Base-by-base conservation (phyloP, 2,888 invertebrate species). In the Drosophila putrida region DNA sequence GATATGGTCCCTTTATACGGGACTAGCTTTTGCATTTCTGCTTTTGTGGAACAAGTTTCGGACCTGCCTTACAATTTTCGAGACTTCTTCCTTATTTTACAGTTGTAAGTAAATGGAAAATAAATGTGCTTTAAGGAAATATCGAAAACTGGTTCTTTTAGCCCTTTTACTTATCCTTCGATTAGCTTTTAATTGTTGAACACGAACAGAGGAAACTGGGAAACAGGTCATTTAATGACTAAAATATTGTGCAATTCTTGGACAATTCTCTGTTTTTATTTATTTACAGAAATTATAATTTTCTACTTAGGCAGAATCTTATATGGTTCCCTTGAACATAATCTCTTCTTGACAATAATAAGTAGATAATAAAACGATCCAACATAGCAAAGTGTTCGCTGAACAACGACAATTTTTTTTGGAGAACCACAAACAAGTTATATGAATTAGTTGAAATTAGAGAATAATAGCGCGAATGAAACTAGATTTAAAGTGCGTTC, bases 121-220 rank as follows among this genome's bases (percentile, higher is more conserved):
- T 38, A 13, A 3, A 11, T 35, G 11, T 35, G 33, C 13, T 38
- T 38, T 38, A 38, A 9, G 13, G 13, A 20, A 36, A 35, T 46
- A 60, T 49, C 43, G 15, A 39, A 15, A 75, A 78, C 78, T 58
- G 44, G 47, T 61, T 69, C 35, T n/a, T 25, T 46, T 4, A 50
- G 43, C 54, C 75, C 75, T 75, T 75, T 75, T 59, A 75, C 75
- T 71, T 75, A 66, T 65, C 15, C 51, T 50, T 53, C n/a, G 33
- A 39, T 35, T 4, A 33, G 38, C 31, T 47, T 28, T 31, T 47
- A 15, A 15, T 6, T 8, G 5, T 36, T 8, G 8, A 8, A 15
- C 4, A 8, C 35, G 11, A 35, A 5, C 35, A 9, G 4, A 15
- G 8, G 9, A 39, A 39, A 9, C 38, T 15, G 15, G 15, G 38